Evolutionary conservation across 2,113 vertebrate species (phyloP).

Genomic region (Oenanthe oenanthe): DNA sequence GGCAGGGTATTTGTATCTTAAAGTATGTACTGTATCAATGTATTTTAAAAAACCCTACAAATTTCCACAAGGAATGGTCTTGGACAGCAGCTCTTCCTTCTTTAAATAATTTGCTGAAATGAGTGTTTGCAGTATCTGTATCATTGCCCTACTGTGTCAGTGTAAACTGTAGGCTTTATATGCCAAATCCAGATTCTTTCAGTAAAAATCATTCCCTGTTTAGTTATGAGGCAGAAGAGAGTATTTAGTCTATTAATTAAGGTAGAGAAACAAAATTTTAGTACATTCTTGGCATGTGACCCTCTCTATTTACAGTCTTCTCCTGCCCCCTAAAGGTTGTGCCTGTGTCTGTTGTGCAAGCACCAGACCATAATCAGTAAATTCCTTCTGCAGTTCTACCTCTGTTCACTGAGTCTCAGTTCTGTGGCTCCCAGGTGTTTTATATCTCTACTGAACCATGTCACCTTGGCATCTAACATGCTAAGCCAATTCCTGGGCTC

Average conservation of each 20-base stretch:
- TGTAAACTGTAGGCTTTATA: background rate
- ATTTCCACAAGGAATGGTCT: background rate
- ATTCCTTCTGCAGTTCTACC: slow-evolving; percentile 31
- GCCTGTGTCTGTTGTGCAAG: slow-evolving; percentile 67
- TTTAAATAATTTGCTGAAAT: background rate
- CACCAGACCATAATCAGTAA: slow-evolving; percentile 28
- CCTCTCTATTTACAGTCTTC: slow-evolving; percentile 88
- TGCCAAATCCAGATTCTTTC: background rate
- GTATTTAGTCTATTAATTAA: slow-evolving; percentile 28
- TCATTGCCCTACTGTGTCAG: background rate
- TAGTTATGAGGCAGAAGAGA: slow-evolving; percentile 15
- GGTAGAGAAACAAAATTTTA: background rate
- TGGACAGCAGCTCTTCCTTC: background rate
- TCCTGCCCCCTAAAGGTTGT: slow-evolving; percentile 99
- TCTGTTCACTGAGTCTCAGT: slow-evolving; percentile 75
- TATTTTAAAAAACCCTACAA: background rate
- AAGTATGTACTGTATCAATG: background rate
- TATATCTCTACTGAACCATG: slow-evolving; percentile 76
- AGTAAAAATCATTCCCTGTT: background rate
- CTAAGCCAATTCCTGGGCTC: slow-evolving; percentile 77
- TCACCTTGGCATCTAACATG: slow-evolving; percentile 68
- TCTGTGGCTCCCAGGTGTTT: slow-evolving; percentile 80
- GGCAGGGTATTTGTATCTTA: background rate
- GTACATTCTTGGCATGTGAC: background rate
- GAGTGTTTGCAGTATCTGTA: background rate